These are phyloP conservation scores for Notocelia uddmanniana DNA, from an alignment of 2,888 invertebrate species.

Conservation along the genomic window DNA sequence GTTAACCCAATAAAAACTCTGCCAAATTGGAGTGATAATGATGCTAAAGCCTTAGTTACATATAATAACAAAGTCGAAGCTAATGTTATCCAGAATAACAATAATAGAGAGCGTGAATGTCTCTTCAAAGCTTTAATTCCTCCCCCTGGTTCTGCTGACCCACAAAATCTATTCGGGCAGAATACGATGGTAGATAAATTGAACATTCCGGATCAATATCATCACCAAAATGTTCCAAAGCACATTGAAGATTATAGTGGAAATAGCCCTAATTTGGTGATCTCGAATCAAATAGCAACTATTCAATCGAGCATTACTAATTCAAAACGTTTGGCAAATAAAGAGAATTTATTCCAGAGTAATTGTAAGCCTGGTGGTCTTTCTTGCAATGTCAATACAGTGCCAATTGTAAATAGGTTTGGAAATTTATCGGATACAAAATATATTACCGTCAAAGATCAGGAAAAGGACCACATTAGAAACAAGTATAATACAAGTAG, in stretches of 20 bases:
- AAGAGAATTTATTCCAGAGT: conserved; percentile 19
- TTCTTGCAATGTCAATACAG: neutral
- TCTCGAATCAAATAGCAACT: neutral
- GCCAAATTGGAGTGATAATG: neutral
- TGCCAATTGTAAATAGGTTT: neutral
- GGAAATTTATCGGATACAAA: neutral
- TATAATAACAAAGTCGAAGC: neutral
- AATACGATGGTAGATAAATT: neutral
- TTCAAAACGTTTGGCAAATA: conserved; percentile 20
- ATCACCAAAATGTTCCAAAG: neutral
- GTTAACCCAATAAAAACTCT: neutral
- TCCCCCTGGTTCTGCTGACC: neutral
- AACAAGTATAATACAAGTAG: neutral
- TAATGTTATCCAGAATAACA: neutral
- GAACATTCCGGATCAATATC: neutral
- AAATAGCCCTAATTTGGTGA: neutral
- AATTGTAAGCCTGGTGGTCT: neutral
- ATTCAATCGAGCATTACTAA: conserved; percentile 8
- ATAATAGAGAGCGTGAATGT: neutral
- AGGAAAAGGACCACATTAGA: neutral
- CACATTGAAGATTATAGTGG: neutral
- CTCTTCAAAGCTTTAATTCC: conserved; percentile 1
- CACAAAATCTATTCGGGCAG: neutral
- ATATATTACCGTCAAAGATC: neutral
- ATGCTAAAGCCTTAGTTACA: conserved; percentile 1